Base-by-base conservation (phyloP, 2,888 invertebrate species). In the Allacma fusca region DNA sequence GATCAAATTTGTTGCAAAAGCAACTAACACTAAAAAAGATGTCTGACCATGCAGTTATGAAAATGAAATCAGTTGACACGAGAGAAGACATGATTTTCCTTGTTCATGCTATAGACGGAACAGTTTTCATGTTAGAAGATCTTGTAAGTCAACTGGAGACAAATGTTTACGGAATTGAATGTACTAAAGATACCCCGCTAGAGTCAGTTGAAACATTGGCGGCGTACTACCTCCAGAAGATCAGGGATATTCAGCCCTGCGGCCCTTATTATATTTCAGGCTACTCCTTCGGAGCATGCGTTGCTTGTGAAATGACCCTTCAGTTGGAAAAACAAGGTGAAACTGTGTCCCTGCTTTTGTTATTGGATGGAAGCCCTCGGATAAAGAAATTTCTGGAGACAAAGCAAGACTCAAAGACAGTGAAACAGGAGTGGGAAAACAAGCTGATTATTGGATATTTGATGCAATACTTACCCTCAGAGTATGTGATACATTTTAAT, bases 21-120 rank as follows among this genome's bases (percentile, higher is more conserved):
- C 40, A 40, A 40, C 40, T 13, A 13, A 40, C 5, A 13, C 40
- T 40, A 40, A 5, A 40, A 40, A 40, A 40, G 13, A 40, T 40
- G 5, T 40, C 88, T n/a, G n/a, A n/a, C n/a, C n/a, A n/a, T n/a
- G n/a, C 91, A 57, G 86, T 96, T 29, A 89, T 96, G 16, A 88
- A 90, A 84, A 88, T 96, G 86, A 86, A 86, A 16, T 87, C 87
- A 1, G 80, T 79, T 0, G 80, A 80, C 21, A 82, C 76, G 23
- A 85, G 83, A 16, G 81, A 79, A 29, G 81, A 80, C 21, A 80
- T 81, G 21, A 85, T 87, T 7, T 90, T 89, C 85, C 85, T 90
- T 85, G 88, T 93, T 75, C 95, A 96, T 87, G 94, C 97, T 1
- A 94, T 97, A 85, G 97, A 97, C 89, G 97, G 97, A 83, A 91